Evolutionary conservation across 1,140 invertebrate species (phyloP).

Genomic region (Adoxophyes honmai): DNA sequence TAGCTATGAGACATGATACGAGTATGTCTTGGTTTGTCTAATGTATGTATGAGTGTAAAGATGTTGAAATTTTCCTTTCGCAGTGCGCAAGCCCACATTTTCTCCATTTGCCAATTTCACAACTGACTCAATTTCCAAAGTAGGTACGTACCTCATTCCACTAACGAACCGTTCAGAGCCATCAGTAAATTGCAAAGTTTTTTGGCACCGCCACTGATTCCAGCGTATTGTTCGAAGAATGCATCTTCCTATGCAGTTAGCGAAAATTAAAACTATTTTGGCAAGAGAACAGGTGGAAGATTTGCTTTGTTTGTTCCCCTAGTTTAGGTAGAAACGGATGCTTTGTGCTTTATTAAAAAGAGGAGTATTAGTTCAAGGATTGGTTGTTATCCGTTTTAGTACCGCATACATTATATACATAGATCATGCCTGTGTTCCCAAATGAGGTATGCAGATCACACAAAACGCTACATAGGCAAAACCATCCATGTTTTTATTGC

Average conservation of each 20-base stretch:
- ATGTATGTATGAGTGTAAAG: too few relatives aligned
- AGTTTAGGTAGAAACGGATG: not conserved
- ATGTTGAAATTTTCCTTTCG: too few relatives aligned
- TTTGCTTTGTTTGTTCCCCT: not conserved
- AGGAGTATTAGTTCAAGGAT: too few relatives aligned
- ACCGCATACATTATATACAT: too few relatives aligned
- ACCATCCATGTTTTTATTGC: too few relatives aligned
- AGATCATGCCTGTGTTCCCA: too few relatives aligned
- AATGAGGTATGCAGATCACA: too few relatives aligned
- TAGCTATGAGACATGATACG: too few relatives aligned
- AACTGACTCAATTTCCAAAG: slow-evolving; percentile 28
- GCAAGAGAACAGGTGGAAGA: slow-evolving; percentile 15
- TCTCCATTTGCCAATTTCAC: slow-evolving; percentile 9
- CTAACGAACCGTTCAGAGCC: slow-evolving; percentile 25
- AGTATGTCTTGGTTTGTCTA: too few relatives aligned
- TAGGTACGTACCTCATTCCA: slow-evolving; percentile 19
- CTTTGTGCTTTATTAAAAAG: not conserved
- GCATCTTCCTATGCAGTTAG: slow-evolving; percentile 21
- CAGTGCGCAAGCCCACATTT: too few relatives aligned
- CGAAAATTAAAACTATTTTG: slow-evolving; percentile 30
- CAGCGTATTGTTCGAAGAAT: slow-evolving; percentile 18
- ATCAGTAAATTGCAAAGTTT: slow-evolving; percentile 26
- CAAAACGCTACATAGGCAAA: too few relatives aligned
- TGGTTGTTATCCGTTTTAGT: too few relatives aligned
- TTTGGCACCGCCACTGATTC: slow-evolving; percentile 24